These are phyloP conservation scores for Lucinisca nassula DNA, from an alignment of 2,888 invertebrate genomes.

Conservation along the genomic window DNA sequence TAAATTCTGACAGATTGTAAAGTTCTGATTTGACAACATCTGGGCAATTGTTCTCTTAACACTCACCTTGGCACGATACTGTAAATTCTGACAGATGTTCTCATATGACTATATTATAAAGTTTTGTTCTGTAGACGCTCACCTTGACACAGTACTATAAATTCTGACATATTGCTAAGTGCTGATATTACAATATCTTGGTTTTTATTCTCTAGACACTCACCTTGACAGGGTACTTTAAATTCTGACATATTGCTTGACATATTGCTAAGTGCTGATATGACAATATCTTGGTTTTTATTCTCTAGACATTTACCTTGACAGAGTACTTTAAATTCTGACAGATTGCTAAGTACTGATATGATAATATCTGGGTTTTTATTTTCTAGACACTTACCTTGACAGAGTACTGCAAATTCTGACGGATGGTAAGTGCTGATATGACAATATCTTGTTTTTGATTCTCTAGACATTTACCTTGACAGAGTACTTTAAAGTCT, in stretches of 20 bases:
- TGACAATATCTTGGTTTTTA: not conserved
- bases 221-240: slow-evolving; percentile 91
- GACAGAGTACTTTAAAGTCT: not conserved
- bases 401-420: not conserved
- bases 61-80: not conserved
- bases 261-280: not conserved
- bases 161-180: slow-evolving; percentile 94
- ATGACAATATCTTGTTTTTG: not conserved
- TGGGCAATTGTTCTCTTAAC: not conserved
- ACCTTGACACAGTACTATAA: slow-evolving; percentile 91
- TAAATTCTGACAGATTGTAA: not conserved
- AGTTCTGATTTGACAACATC: not conserved
- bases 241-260: slow-evolving; percentile 94
- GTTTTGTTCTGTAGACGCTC: not conserved
- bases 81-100: not conserved
- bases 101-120: slow-evolving; percentile 82
- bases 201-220: slow-evolving; percentile 94
- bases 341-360: not conserved
- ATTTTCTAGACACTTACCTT: not conserved
- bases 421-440: not conserved
- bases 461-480: not conserved
- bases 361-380: not conserved
- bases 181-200: slow-evolving; percentile 94
- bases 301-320: not conserved
- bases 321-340: not conserved